Base-by-base conservation (phyloP, 1,140 invertebrate genomes). In the Ceratosolen solmsi region DNA sequence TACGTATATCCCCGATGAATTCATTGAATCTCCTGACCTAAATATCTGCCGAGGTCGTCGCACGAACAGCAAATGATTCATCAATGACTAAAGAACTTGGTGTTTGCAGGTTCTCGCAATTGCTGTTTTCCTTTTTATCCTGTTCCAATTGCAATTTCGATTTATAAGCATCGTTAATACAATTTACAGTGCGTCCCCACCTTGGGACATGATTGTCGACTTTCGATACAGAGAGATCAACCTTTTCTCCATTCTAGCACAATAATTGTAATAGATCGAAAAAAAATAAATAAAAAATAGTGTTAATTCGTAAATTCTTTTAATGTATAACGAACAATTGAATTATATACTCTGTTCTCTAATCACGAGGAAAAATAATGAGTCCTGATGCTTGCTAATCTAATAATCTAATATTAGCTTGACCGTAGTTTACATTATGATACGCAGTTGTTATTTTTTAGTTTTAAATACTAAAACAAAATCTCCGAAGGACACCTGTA, bases 31-130 rank as follows among this genome's bases (percentile, higher is more conserved):
- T 41, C n/a, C 63, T 71, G 65, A 71, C 77, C 77, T 38, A 56
- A 71, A 79, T 79, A 79, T 30, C 41, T 33, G 30, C 22, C 49
- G 65, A 79, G 77, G 65, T 41, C 65, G 77, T 73, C 46, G 25
- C 41, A 33, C 17, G 27, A 22, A 2, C 30, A 3, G 65, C 30
- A 56, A 56, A 56, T 71, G 65, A 79, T 71, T 79, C 77, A 71
- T 79, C 63, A 79, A 56, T 71, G 65, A 54, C 30, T 30, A 54
- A 41, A 36, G 20, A 68, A 68, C 63, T 38, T 38, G 11, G 27
- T 20, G 33, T 58, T 58, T 60, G 33, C 33, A 49, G 58, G 17
- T 73, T 73, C 71, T 30, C 27, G 27, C 49, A 25, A 22, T 38
- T 56, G n/a, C 15, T 56, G 33, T 56, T 70, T 79, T 56, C 65